Percentiles rank a stretch among this genome's conserved stretches.
phyloP scores from a whole-genome alignment of 2,113 vertebrate genomes.

The Melanocharis versteri region DNA sequence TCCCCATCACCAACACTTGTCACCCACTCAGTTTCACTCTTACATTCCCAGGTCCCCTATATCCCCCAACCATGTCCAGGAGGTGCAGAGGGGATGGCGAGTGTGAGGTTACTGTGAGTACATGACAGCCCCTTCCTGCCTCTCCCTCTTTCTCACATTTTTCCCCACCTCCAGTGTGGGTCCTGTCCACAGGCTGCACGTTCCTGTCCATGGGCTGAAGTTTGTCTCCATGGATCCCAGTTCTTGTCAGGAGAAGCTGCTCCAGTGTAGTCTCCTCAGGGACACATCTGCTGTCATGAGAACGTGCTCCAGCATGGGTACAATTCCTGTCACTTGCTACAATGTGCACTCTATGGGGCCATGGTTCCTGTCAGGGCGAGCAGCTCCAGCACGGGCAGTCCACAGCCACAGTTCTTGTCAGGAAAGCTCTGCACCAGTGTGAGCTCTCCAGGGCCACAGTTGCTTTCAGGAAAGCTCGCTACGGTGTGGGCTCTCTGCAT shows the following conservation, averaged over 20 bases:
- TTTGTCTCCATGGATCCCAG: not conserved
- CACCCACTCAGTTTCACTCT: not conserved
- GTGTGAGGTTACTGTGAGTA: not conserved
- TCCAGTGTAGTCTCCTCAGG: not conserved
- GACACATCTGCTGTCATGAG: rapidly evolving
- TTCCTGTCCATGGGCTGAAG: not conserved
- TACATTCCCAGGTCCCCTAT: not conserved
- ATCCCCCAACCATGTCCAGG: rapidly evolving
- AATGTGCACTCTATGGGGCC: rapidly evolving
- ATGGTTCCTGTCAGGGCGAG: not conserved
- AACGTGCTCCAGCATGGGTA: not conserved
- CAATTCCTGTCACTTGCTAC: not conserved
- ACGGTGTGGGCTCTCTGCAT: not conserved
- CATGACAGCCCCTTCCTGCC: not conserved
- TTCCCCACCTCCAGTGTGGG: not conserved
- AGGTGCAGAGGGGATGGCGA: not conserved
- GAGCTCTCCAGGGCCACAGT: not conserved
- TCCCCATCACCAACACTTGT: not conserved
- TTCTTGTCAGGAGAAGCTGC: not conserved
- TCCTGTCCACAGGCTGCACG: not conserved
- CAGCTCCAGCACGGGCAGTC: not conserved
- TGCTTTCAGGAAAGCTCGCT: not conserved
- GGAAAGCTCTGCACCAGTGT: not conserved
- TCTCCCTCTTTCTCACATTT: not conserved
- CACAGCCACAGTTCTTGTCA: not conserved